Base-by-base conservation (phyloP, 2,113 vertebrate genomes). In the Oryzias curvinotus region DNA sequence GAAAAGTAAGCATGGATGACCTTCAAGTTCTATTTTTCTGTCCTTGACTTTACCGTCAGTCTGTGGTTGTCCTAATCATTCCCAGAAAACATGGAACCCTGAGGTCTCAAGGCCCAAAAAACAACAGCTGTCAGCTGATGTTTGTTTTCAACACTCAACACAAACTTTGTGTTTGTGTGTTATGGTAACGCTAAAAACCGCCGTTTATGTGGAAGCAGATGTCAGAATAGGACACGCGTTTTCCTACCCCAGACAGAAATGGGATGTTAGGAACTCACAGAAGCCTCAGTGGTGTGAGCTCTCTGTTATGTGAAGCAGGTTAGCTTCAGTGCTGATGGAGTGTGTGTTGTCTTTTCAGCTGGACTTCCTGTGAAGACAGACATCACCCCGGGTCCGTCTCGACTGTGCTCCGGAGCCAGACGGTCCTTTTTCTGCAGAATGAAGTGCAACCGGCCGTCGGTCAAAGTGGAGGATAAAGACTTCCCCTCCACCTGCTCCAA, bases 341-440 rank as follows among this genome's bases (percentile, higher is more conserved):
- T 10, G 10, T 3, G 36, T 36, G 36, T 36, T 36, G 8, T 45
- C 0, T 66, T 49, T 10, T 71, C 87, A 99, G 97, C 97, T 75
- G 97, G 97, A 65, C 94, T 99, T 66, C 97, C 96, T 8, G 97
- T 99, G 72, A 98, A 98, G 90, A 98, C 96, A 0, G 97, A 99
- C 89, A 96, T 98, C 87, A 92, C 95, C 15, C 97, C 96, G 0
- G 95, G 97, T 53, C 96, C 97, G 1, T 97, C 96, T 21, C 82
- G 97, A 42, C 91, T 99, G 13, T 99, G 97, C 68, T 98, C 97
- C 3, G 97, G 97, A 64, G 97, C 97, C 23, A 88, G 97, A 0
- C 94, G 97, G 46, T 98, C 97, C 21, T 99, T 99, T 85, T 99
- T 99, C 92, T 99, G 97, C 92, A 92, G 97, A 83, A 99, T 99